phyloP scores from a whole-genome alignment of 2,888 invertebrate genomes.

The Papilio protenor region DNA sequence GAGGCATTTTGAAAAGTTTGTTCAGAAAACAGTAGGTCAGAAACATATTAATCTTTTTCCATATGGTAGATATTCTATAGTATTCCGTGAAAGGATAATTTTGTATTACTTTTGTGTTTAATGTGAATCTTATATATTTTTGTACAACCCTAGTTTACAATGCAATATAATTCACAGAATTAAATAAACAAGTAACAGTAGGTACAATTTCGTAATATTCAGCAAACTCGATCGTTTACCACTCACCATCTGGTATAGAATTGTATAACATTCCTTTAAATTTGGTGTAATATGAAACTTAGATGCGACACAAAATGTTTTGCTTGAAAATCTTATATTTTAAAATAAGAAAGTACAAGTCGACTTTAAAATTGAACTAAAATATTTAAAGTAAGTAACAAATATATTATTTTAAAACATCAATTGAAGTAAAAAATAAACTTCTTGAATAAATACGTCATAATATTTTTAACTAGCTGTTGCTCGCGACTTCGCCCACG shows the following conservation, averaged over 20 bases:
- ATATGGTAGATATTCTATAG: too few relatives aligned
- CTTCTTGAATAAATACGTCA: neutral
- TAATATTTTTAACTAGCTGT: too few relatives aligned
- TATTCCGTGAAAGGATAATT: neutral
- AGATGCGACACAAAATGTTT: neutral
- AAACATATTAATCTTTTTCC: too few relatives aligned
- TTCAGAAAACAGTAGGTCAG: too few relatives aligned
- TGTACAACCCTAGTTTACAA: neutral
- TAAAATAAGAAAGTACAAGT: neutral
- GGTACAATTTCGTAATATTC: conserved; percentile 1
- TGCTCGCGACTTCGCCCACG: too few relatives aligned
- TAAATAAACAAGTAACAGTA: conserved; percentile 1
- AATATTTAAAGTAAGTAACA: neutral
- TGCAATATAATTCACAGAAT: neutral
- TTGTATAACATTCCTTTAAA: conserved; percentile 5
- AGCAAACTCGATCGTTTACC: neutral
- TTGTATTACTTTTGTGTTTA: neutral
- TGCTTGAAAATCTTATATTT: neutral
- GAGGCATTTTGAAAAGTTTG: too few relatives aligned
- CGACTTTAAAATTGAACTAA: too few relatives aligned
- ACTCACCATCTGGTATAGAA: conserved; percentile 1
- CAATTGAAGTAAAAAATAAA: neutral
- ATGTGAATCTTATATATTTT: neutral
- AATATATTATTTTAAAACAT: neutral
- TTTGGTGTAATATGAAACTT: neutral